Conservation (phyloP, 2,888 invertebrate species). For the Nymphalis c-album region DNA sequence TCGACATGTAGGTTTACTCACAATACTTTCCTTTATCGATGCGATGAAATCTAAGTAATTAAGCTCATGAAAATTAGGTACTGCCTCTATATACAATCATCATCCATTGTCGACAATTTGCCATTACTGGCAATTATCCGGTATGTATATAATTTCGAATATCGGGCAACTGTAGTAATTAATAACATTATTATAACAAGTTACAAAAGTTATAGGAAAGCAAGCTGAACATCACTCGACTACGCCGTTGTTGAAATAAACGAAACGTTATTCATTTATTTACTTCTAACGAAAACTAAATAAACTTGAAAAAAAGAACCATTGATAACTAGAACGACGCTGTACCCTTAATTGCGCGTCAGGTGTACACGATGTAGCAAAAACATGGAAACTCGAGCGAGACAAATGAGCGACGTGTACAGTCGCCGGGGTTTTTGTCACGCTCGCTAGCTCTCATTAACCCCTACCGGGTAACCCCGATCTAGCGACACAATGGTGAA, state of each 20-base stretch:
- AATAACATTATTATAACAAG: too few relatives aligned
- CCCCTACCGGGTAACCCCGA: slow-evolving; percentile 9
- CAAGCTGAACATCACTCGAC: too few relatives aligned
- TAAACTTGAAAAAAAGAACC: not conserved
- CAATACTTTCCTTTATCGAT: too few relatives aligned
- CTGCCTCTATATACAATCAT: too few relatives aligned
- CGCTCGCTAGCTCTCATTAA: slow-evolving; percentile 9
- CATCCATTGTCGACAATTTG: too few relatives aligned
- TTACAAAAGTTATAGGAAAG: too few relatives aligned
- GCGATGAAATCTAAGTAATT: too few relatives aligned
- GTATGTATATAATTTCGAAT: too few relatives aligned
- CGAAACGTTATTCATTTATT: not conserved
- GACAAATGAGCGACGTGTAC: slow-evolving; percentile 38
- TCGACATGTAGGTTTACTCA: too few relatives aligned
- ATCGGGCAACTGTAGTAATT: too few relatives aligned
- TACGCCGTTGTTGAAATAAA: not conserved
- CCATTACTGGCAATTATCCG: too few relatives aligned
- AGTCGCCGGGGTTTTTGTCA: slow-evolving; percentile 25
- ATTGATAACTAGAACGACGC: not conserved
- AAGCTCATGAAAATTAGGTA: too few relatives aligned
- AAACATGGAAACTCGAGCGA: slow-evolving; percentile 39
- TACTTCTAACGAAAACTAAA: not conserved
- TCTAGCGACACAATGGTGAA: not conserved
- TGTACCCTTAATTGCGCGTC: slow-evolving; percentile 26
- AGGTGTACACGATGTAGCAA: slow-evolving; percentile 37